Evolutionary conservation across 2,797 vertebrate genomes (phyloP), one percentile per base, ranked within the genome.

Genomic region (Muscicapa comitata): DNA sequence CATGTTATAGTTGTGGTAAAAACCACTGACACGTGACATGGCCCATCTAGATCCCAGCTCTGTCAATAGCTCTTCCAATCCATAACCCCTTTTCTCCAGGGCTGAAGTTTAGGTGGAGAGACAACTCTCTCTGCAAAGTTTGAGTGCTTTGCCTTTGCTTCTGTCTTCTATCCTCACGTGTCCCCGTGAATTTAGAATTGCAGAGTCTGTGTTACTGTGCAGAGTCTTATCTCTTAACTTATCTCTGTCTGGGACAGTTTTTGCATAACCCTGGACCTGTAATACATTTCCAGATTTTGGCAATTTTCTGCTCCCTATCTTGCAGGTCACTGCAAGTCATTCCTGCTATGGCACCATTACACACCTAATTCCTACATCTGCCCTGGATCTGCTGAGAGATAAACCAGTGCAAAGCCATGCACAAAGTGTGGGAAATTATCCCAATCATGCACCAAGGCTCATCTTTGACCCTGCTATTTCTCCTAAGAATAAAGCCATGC

Each of bases 91-190:
- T 68, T 76, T 25, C 66, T 38, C 13, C 31, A 45, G 17, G 5
- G 10, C 17, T n/a, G 35, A 83, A 66, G 7, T 45, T 91, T 3
- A 40, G 21, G 20, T 25, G 47, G 28, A 48, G 51, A 50, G 6
- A 71, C 3, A 73, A 37, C 15, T 66, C n/a, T 14, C 1, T 6
- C 20, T 71, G 61, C 54, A 82, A 90, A 71, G 65, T 37, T 0
- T 9, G 29, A 58, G 48, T 11, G 13, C 14, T 74, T 71, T 86
- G 65, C 19, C 16, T 47, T 63, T 58, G 16, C 21, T 18, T 38
- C 51, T 67, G 4, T 31, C 21, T 37, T 50, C 40, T 10, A 11
- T 29, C 35, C 63, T 43, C 29, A 31, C 1, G 0, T 3, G 2
- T 59, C 26, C 24, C 48, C 61, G 16, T 57, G 59, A 63, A 79